Conservation (phyloP, 2,888 invertebrate genomes). For the Meteorus colon region DNA sequence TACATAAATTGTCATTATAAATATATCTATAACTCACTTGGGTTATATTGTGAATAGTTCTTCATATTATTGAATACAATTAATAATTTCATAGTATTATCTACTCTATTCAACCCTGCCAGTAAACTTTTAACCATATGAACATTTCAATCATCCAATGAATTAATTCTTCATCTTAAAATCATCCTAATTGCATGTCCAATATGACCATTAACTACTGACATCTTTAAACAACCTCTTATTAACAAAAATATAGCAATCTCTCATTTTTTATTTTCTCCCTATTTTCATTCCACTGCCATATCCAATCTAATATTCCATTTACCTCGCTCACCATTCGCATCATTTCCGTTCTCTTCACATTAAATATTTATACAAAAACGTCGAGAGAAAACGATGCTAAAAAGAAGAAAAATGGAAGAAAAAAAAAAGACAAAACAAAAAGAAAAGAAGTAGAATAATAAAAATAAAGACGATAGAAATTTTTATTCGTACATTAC, state of each 20-base stretch:
- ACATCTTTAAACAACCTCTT: too few species aligned
- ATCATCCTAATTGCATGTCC: too few species aligned
- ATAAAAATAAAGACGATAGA: background rate
- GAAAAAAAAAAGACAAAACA: background rate
- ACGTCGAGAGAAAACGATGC: background rate
- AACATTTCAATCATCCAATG: too few species aligned
- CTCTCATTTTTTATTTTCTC: background rate
- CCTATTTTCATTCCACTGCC: background rate
- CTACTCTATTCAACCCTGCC: too few species aligned
- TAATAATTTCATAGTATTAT: too few species aligned
- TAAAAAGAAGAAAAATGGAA: background rate
- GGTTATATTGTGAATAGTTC: too few species aligned
- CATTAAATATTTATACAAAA: background rate
- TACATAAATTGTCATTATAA: too few species aligned
- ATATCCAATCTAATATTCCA: background rate
- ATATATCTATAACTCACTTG: too few species aligned
- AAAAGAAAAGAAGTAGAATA: background rate
- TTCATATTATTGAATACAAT: too few species aligned
- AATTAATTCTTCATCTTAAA: too few species aligned
- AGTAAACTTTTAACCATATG: too few species aligned
- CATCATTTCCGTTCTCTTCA: constrained; percentile 2
- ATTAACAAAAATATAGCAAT: background rate
- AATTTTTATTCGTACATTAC: background rate
- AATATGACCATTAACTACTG: too few species aligned
- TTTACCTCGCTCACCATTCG: background rate